phyloP scores from a whole-genome alignment of 2,113 vertebrate species.

The Entomyzon cyanotis region DNA sequence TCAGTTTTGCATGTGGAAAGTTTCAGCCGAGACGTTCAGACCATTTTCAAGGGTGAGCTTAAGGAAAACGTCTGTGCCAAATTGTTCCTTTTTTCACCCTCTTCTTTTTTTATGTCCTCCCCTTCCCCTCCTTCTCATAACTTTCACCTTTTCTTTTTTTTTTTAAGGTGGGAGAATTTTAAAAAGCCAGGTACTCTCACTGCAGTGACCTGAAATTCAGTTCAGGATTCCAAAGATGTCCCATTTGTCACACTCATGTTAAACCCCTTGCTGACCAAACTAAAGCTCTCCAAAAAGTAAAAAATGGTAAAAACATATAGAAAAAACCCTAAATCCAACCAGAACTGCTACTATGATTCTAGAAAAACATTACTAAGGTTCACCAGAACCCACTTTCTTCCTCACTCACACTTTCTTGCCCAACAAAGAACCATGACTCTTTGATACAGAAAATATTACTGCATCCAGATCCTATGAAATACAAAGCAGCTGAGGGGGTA shows the following conservation, averaged over 20 bases:
- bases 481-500: not conserved
- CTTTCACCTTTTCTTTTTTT: not conserved
- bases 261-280: not conserved
- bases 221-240: not conserved
- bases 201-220: not conserved
- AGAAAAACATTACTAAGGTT: not conserved
- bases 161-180: not conserved
- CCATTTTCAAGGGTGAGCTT: not conserved
- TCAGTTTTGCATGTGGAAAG: conserved; percentile 3
- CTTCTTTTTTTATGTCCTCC: not conserved
- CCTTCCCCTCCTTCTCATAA: too few species aligned
- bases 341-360: not conserved
- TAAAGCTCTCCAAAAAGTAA: not conserved
- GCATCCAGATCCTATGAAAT: not conserved
- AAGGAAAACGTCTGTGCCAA: not conserved
- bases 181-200: not conserved
- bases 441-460: not conserved
- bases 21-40: not conserved
- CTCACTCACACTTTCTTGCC: not conserved
- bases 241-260: not conserved
- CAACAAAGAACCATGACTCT: not conserved
- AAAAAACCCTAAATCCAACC: not conserved
- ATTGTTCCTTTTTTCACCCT: not conserved
- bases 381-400: not conserved
- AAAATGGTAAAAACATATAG: not conserved